Conservation (phyloP, 2,113 vertebrate species). For the Calyptomena viridis region DNA sequence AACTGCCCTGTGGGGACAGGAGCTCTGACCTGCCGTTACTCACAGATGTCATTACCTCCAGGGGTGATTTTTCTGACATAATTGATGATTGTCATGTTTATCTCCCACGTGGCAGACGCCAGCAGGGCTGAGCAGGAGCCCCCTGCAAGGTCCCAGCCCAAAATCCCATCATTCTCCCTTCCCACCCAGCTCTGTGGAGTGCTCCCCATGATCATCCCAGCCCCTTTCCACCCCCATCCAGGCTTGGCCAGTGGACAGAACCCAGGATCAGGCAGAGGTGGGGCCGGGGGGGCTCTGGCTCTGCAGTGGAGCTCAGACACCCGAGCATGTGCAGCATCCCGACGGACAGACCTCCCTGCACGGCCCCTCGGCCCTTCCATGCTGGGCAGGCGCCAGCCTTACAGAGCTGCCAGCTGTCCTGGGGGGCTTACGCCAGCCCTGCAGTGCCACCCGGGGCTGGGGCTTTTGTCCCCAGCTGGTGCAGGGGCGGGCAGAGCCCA, state of each 20-base stretch:
- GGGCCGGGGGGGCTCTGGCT: not conserved
- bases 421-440: conserved; percentile 38
- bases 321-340: not conserved
- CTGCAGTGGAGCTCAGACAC: not conserved
- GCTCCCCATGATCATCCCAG: not conserved
- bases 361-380: not conserved
- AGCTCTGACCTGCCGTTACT: not conserved
- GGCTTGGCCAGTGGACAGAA: not conserved
- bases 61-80: not conserved
- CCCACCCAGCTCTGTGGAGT: not conserved
- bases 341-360: fast-evolving
- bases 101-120: fast-evolving
- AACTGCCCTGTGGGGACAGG: not conserved
- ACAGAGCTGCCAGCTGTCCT: conserved; percentile 53
- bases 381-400: not conserved
- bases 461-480: conserved; percentile 51
- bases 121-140: not conserved
- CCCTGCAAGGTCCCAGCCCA: not conserved
- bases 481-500: conserved; percentile 16
- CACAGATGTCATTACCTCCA: not conserved
- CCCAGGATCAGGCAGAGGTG: not conserved
- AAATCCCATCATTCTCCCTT: not conserved
- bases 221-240: not conserved
- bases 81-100: not conserved
- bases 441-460: conserved; percentile 37